Conservation (phyloP, 2,888 invertebrate genomes). For the Dorcus parallelipipedus region DNA sequence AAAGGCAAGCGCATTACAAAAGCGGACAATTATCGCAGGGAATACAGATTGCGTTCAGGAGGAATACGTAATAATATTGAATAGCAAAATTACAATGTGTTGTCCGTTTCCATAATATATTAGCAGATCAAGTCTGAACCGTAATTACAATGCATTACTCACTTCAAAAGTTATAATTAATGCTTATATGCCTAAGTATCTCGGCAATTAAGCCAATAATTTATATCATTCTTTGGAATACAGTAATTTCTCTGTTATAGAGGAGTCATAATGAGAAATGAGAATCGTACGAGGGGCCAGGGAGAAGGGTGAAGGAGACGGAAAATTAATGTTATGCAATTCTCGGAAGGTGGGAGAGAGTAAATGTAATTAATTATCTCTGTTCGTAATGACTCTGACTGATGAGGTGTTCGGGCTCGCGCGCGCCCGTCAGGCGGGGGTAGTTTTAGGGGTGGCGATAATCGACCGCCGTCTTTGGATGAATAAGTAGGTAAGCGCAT, state of each 20-base stretch:
- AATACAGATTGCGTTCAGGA: neutral
- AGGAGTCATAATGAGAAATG: conserved; percentile 50
- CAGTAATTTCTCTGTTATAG: conserved; percentile 39
- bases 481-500: conserved; percentile 16
- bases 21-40: conserved; percentile 4
- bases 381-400: conserved; percentile 62
- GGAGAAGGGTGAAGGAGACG: conserved; percentile 30
- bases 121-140: conserved; percentile 28
- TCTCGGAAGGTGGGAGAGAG: conserved; percentile 55
- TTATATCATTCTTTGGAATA: conserved; percentile 43
- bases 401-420: conserved; percentile 54
- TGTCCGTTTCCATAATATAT: conserved; percentile 26
- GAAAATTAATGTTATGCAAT: conserved; percentile 53
- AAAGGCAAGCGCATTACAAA: neutral
- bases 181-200: conserved; percentile 40
- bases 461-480: conserved; percentile 34
- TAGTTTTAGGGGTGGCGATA: conserved; percentile 37
- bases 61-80: neutral
- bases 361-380: conserved; percentile 65
- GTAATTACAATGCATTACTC: conserved; percentile 36
- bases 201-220: conserved; percentile 44
- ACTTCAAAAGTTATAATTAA: conserved; percentile 40
- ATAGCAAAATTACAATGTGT: neutral
- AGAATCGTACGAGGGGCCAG: conserved; percentile 41
- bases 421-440: conserved; percentile 35